phyloP scores from a whole-genome alignment of 2,888 invertebrate species.

The Drosophila cognata region DNA sequence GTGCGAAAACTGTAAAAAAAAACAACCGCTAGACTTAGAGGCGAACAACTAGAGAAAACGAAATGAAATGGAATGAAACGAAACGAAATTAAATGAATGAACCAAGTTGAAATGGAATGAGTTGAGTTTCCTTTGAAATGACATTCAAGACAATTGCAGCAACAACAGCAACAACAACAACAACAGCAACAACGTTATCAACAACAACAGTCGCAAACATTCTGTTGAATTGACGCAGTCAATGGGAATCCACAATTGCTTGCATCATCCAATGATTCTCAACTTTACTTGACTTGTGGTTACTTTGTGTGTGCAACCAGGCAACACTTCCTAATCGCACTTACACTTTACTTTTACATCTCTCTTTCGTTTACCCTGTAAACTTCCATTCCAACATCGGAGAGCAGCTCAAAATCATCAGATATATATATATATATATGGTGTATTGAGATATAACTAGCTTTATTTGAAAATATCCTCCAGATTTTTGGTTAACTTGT shows the following conservation, averaged over 20 bases:
- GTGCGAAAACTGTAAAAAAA: slow-evolving; percentile 19
- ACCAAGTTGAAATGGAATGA: slow-evolving; percentile 6
- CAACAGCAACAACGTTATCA: slow-evolving; percentile 7
- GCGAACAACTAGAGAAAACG: slow-evolving; percentile 31
- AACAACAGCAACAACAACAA: neutral
- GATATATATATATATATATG: neutral
- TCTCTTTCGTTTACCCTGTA: slow-evolving; percentile 9
- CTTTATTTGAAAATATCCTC: neutral
- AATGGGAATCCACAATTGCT: slow-evolving; percentile 28
- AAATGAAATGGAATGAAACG: slow-evolving; percentile 10
- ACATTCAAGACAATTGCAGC: slow-evolving; percentile 3
- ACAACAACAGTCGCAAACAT: slow-evolving; percentile 2
- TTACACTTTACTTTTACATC: neutral
- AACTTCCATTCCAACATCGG: neutral
- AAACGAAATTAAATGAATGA: neutral
- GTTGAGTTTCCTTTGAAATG: slow-evolving; percentile 24
- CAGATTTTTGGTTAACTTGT: neutral
- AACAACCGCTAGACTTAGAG: slow-evolving; percentile 13
- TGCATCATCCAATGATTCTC: slow-evolving; percentile 37
- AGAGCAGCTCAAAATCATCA: neutral
- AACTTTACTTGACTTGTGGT: slow-evolving; percentile 12
- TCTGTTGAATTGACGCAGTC: slow-evolving; percentile 21
- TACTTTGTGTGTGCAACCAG: slow-evolving; percentile 7
- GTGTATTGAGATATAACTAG: neutral
- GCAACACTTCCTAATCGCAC: slow-evolving; percentile 1